Base-by-base conservation (phyloP, 2,113 vertebrate genomes). In the Microtus ochrogaster region DNA sequence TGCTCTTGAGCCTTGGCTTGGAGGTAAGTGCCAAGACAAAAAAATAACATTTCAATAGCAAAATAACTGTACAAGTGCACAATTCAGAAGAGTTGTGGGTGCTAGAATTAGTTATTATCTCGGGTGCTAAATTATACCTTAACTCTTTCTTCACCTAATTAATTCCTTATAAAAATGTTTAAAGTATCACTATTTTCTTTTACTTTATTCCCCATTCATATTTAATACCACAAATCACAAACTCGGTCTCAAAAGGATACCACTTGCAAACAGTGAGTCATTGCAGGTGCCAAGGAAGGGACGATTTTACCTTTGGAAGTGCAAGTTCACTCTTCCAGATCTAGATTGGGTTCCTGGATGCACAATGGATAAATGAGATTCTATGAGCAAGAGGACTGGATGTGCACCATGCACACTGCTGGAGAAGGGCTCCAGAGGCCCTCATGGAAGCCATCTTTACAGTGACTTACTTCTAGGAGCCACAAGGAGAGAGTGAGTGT, bases 91-190 rank as follows among this genome's bases (percentile, higher is more conserved):
- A 96, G 91, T 96, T 95, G 97, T 97, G 96, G 92, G 94, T 94
- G 98, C 94, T 96, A 97, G 96, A 94, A 94, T 92, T 95, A 97
- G 94, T 97, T 97, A 96, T 92, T 96, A 96, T 92, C 96, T 94
- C 96, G n/a, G 92, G 88, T 98, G 95, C 91, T 97, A 98, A 98
- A 98, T 98, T 95, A 97, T 97, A 97, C 97, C 97, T 93, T 98
- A 97, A 97, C 93, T 96, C 94, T 91, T 91, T 79, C 97, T 65
- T 68, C 52, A 21, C 96, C 93, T 96, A 92, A 98, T 98, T 98
- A 98, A 97, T 96, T 97, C 89, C 98, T 97, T 96, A 61, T 98
- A 93, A 92, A 98, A 97, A 87, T 96, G 96, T 90, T 96, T 90
- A 70, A 39, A 84, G 49, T 14, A 92, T 87, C 94, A 96, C 30